Percentiles rank a stretch among this genome's conserved stretches.
Evolutionary conservation across 23 tunicate species (phyloP).

Genomic region (Clavelina lepadiformis): DNA sequence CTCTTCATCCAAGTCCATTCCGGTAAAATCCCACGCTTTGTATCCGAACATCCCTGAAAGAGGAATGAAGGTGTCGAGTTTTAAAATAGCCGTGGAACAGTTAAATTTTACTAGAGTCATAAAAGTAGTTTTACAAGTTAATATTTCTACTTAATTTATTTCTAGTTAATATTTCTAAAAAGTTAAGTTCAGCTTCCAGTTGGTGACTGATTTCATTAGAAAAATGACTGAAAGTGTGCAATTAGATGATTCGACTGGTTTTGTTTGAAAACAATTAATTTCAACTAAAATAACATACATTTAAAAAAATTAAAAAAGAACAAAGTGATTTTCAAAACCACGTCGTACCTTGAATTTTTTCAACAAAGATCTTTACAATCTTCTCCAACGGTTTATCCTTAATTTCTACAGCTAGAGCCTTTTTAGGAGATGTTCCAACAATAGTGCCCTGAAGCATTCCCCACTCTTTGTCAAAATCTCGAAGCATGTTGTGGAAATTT

Average conservation of each 20-base stretch:
- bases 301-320: background rate
- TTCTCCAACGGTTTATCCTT: slow-evolving; percentile 9
- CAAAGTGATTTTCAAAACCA: background rate
- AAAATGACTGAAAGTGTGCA: too few species aligned
- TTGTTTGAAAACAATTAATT: background rate
- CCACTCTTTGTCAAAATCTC: slow-evolving; percentile 77
- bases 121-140: too few species aligned
- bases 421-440: slow-evolving; percentile 42
- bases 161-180: too few species aligned
- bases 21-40: slow-evolving; percentile 78
- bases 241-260: too few species aligned
- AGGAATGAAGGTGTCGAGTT: background rate
- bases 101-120: too few species aligned
- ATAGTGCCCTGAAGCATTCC: slow-evolving; percentile 47
- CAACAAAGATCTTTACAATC: slow-evolving; percentile 12
- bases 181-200: too few species aligned
- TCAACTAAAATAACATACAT: background rate
- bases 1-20: slow-evolving; percentile 84
- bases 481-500: slow-evolving; percentile 17
- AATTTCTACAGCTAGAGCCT: slow-evolving; percentile 57
- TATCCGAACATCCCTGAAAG: slow-evolving; percentile 59
- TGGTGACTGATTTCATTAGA: too few species aligned
- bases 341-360: slow-evolving; percentile 40
- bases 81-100: too few species aligned
- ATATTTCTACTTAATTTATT: too few species aligned